A percentile compares a stretch with the other conserved stretches of the same genome.
phyloP scores from a whole-genome alignment of 2,888 invertebrate genomes.

The Acanthococcus lagerstroemiae region DNA sequence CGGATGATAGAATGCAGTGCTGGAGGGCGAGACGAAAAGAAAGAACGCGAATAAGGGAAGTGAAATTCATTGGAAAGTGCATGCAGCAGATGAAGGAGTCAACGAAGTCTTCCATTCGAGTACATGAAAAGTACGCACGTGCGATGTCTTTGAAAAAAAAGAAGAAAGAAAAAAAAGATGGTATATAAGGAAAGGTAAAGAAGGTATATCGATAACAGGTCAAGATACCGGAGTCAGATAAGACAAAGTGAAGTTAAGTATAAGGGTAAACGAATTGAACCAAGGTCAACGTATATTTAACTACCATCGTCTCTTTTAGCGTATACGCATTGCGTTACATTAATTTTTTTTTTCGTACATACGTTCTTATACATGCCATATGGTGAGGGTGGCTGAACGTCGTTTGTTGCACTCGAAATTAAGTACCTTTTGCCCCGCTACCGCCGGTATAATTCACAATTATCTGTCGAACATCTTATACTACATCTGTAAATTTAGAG shows the following conservation, averaged over 20 bases:
- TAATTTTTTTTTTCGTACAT: not conserved
- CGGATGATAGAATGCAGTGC: too few relatives aligned
- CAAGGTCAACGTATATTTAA: slow-evolving; percentile 15
- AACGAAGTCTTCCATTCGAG: not conserved
- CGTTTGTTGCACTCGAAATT: too few relatives aligned
- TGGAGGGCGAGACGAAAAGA: too few relatives aligned
- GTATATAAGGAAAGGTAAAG: slow-evolving; percentile 2
- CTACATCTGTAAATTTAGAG: too few relatives aligned
- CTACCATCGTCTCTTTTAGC: not conserved
- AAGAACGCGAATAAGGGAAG: too few relatives aligned
- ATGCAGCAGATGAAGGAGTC: too few relatives aligned
- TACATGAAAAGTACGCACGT: not conserved
- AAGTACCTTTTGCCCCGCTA: too few relatives aligned
- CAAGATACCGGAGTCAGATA: slow-evolving; percentile 15
- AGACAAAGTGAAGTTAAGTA: not conserved
- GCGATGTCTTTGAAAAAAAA: not conserved
- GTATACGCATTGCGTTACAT: not conserved
- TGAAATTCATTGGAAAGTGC: too few relatives aligned
- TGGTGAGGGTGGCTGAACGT: slow-evolving; percentile 22
- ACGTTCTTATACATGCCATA: slow-evolving; percentile 8
- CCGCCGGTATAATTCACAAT: too few relatives aligned
- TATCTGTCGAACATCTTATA: too few relatives aligned
- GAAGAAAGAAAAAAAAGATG: not conserved
- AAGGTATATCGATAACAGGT: slow-evolving; percentile 19
- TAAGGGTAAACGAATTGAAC: slow-evolving; percentile 25